A percentile compares a stretch with the other conserved stretches of the same genome.
phyloP scores from a whole-genome alignment of 1,140 invertebrate species.

The Drosophila watanabei region DNA sequence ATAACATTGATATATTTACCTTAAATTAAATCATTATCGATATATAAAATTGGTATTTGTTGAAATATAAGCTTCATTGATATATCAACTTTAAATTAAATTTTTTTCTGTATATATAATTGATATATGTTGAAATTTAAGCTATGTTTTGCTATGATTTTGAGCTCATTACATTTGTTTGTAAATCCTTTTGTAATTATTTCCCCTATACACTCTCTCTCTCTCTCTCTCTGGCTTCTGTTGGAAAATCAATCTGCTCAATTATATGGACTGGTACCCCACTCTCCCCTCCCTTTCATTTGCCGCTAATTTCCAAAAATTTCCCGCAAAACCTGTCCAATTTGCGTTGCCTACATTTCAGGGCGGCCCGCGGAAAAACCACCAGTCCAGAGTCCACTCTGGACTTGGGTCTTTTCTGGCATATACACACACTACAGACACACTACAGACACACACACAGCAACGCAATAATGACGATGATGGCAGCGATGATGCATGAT shows the following conservation, averaged over 20 bases:
- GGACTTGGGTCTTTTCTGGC: background rate
- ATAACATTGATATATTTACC: too few species aligned
- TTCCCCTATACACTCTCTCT: too few species aligned
- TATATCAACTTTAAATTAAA: too few species aligned
- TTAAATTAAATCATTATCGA: too few species aligned
- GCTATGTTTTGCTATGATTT: too few species aligned
- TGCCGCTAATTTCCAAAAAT: slow-evolving; percentile 17
- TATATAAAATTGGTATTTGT: too few species aligned
- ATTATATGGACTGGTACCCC: background rate
- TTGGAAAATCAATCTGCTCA: slow-evolving; percentile 10
- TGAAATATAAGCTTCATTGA: too few species aligned
- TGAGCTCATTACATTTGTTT: background rate
- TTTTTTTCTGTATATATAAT: too few species aligned
- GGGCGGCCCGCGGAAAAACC: slow-evolving; percentile 11
- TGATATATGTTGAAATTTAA: too few species aligned
- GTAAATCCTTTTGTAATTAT: background rate
- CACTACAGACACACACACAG: background rate
- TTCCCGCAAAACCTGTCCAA: slow-evolving; percentile 12
- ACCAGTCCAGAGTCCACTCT: background rate
- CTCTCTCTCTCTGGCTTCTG: background rate
- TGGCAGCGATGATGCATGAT: slow-evolving; percentile 27
- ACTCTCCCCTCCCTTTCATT: background rate
- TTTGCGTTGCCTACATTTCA: slow-evolving; percentile 25
- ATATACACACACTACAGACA: background rate
- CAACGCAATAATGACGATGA: slow-evolving; percentile 6